Evolutionary conservation across 2,888 invertebrate genomes (phyloP).

Genomic region (Drosophila colorata): DNA sequence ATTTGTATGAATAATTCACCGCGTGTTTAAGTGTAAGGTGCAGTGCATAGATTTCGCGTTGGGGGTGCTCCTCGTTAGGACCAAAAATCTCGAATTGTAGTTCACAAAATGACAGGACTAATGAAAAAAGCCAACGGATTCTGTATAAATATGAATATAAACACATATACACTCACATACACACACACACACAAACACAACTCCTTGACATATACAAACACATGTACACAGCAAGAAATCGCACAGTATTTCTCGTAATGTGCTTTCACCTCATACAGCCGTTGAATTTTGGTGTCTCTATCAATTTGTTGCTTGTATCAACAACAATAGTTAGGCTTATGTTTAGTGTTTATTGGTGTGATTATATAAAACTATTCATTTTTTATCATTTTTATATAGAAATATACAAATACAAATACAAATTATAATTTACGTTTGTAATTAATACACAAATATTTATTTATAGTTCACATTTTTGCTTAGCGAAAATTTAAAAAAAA

Average conservation of each 20-base stretch:
- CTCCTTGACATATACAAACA: conserved; percentile 19
- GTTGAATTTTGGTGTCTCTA: conserved; percentile 60
- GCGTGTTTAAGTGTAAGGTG: conserved; percentile 8
- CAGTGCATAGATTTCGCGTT: conserved; percentile 34
- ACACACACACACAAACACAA: neutral
- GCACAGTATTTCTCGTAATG: conserved; percentile 47
- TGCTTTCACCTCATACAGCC: conserved; percentile 34
- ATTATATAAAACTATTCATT: conserved; percentile 60
- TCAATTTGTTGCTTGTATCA: conserved; percentile 50
- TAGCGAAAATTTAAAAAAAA: conserved; percentile 65
- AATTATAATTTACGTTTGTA: conserved; percentile 52
- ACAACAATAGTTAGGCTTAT: conserved; percentile 62
- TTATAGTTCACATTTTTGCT: conserved; percentile 63
- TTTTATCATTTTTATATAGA: conserved; percentile 66
- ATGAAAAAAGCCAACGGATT: conserved; percentile 42
- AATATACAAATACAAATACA: conserved; percentile 46
- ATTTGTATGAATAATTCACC: conserved; percentile 35
- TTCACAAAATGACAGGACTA: conserved; percentile 46
- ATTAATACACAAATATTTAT: conserved; percentile 49
- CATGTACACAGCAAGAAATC: conserved; percentile 46
- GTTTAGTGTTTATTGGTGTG: conserved; percentile 77
- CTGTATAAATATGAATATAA: conserved; percentile 39
- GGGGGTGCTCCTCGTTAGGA: conserved; percentile 50
- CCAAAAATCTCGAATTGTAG: conserved; percentile 62
- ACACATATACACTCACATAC: conserved; percentile 26